These are phyloP conservation scores for Hemitrygon akajei DNA, from an alignment of 2,797 vertebrate species.

Conservation along the genomic window DNA sequence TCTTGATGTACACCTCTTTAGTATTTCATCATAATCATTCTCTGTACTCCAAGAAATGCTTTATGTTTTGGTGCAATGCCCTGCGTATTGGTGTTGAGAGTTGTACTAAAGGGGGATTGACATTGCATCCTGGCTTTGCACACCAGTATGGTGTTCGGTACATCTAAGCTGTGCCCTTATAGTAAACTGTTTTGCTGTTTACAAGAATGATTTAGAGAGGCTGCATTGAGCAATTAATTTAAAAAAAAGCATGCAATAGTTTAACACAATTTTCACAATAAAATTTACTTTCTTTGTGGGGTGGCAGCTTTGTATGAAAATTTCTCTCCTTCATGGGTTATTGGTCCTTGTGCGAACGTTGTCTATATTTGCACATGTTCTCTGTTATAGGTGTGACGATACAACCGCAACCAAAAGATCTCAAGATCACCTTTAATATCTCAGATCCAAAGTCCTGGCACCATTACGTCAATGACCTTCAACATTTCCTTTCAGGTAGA, in stretches of 20 bases:
- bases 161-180: background rate
- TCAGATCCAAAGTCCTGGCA: slow-evolving; percentile 62
- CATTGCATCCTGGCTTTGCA: no score
- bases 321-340: background rate
- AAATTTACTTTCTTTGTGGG: background rate
- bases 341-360: background rate
- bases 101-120: no score
- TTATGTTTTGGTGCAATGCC: no score
- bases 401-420: slow-evolving; percentile 64
- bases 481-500: slow-evolving; percentile 66
- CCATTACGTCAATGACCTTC: slow-evolving; percentile 57
- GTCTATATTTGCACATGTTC: background rate
- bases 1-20: no score
- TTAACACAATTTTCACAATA: background rate
- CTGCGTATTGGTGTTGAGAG: no score
- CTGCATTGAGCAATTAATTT: background rate
- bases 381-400: slow-evolving; percentile 69
- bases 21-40: no score
- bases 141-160: background rate
- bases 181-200: background rate
- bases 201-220: background rate
- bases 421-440: slow-evolving; percentile 69
- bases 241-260: background rate
- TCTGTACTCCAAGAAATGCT: no score
- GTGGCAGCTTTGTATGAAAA: background rate